phyloP scores from a whole-genome alignment of 2,888 invertebrate species.

The Chrysomela aeneicollis region DNA sequence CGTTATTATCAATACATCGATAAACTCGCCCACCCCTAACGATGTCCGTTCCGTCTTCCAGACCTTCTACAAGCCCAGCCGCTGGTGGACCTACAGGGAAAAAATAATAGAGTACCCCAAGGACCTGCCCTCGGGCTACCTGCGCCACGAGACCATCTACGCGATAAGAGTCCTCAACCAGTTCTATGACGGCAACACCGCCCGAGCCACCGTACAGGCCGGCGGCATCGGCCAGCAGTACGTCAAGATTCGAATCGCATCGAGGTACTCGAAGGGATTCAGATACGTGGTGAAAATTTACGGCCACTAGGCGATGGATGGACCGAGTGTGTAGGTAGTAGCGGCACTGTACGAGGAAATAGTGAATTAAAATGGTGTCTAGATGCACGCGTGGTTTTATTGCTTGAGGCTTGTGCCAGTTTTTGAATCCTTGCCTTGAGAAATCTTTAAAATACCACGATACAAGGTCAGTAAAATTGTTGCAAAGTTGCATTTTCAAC shows the following conservation, averaged over 20 bases:
- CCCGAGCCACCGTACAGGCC: slow-evolving; percentile 49
- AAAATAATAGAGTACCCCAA: slow-evolving; percentile 53
- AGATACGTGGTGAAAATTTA: slow-evolving; percentile 53
- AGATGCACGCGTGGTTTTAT: too few species aligned
- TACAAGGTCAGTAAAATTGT: too few species aligned
- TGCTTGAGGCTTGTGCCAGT: too few species aligned
- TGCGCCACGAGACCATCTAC: slow-evolving; percentile 53
- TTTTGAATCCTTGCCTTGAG: too few species aligned
- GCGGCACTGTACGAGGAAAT: neutral
- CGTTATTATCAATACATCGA: too few species aligned
- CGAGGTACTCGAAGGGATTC: slow-evolving; percentile 51
- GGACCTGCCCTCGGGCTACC: slow-evolving; percentile 49
- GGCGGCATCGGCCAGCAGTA: slow-evolving; percentile 54
- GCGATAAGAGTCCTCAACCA: slow-evolving; percentile 54
- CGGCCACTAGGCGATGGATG: slow-evolving; percentile 44
- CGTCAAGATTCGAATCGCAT: slow-evolving; percentile 51
- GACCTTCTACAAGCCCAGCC: slow-evolving; percentile 50
- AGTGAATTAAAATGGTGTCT: neutral
- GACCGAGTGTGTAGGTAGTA: neutral
- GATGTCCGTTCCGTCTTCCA: slow-evolving; percentile 42
- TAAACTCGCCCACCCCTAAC: too few species aligned
- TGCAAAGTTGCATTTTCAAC: too few species aligned
- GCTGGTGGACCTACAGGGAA: slow-evolving; percentile 51
- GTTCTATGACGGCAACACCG: slow-evolving; percentile 51
- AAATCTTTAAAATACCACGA: too few species aligned